phyloP scores from a whole-genome alignment of 2,113 vertebrate genomes.

The Sorex fumeus region DNA sequence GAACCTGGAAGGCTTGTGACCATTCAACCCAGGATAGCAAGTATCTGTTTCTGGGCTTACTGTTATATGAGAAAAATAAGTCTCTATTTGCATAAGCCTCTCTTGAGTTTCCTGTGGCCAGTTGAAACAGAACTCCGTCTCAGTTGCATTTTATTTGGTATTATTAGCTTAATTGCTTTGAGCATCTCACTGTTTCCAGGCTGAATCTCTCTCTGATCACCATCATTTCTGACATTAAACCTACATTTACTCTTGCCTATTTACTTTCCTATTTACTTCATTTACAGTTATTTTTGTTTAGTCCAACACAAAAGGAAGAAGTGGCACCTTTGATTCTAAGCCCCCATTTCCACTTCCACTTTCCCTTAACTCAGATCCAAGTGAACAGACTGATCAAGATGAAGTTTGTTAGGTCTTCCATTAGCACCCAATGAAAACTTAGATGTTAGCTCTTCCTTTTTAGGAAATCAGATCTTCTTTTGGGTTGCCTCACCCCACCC shows the following conservation, averaged over 20 bases:
- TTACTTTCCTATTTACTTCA: no score
- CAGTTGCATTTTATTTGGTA: accelerated
- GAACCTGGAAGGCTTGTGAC: not conserved
- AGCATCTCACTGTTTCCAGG: not conserved
- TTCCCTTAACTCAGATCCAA: not conserved
- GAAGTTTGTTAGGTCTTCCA: not conserved
- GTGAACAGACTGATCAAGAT: not conserved
- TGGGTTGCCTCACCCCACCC: not conserved
- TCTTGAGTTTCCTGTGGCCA: not conserved
- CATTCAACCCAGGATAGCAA: not conserved
- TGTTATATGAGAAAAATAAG: not conserved
- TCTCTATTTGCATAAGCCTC: not conserved
- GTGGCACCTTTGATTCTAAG: not conserved
- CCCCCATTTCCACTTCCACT: not conserved
- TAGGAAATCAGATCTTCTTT: not conserved
- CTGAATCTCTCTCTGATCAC: not conserved
- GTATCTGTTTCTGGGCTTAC: not conserved
- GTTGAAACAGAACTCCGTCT: accelerated
- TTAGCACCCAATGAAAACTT: not conserved
- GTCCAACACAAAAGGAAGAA: not conserved
- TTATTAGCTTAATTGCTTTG: not conserved
- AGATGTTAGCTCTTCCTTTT: no score
- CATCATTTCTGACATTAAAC: not conserved
- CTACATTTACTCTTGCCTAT: not conserved
- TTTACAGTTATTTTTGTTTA: not conserved